Conservation (phyloP, 1,140 invertebrate species). For the Xylocopa sonorina region DNA sequence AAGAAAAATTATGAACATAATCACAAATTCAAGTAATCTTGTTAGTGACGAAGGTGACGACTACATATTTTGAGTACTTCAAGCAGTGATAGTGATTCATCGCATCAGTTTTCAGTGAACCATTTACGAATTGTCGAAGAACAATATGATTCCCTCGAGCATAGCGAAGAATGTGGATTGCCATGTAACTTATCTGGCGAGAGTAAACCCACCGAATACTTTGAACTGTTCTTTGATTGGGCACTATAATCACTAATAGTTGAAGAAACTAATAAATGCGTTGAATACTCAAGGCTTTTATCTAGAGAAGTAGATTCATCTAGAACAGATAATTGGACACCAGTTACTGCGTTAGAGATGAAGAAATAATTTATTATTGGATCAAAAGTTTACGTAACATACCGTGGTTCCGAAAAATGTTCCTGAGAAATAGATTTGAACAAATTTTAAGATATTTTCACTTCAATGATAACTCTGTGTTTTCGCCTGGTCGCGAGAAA, state of each 20-base stretch:
- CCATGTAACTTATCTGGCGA: not conserved
- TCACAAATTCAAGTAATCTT: not conserved
- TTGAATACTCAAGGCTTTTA: not conserved
- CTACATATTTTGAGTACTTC: conserved; percentile 35
- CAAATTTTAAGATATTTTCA: conserved; percentile 1
- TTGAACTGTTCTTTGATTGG: conserved; percentile 13
- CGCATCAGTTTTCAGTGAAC: conserved; percentile 21
- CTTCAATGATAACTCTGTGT: not conserved
- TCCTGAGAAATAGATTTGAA: not conserved
- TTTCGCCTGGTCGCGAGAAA: conserved; percentile 1
- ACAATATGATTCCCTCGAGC: conserved; percentile 31
- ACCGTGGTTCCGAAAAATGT: not conserved
- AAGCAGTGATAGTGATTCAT: conserved; percentile 35
- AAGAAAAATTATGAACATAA: not conserved
- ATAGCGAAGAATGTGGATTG: conserved; percentile 11
- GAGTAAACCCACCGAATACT: conserved; percentile 8
- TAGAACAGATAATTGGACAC: no score
- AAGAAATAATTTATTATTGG: not conserved
- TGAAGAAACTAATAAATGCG: conserved; percentile 12
- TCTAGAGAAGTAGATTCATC: no score
- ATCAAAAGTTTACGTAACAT: no score
- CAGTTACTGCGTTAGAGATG: no score
- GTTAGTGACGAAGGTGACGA: conserved; percentile 9
- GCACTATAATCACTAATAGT: conserved; percentile 3
- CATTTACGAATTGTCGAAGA: conserved; percentile 24